Evolutionary conservation across 2,113 vertebrate genomes (phyloP), one percentile per base, ranked within the genome.

Genomic region (Vulpes ferrilata): DNA sequence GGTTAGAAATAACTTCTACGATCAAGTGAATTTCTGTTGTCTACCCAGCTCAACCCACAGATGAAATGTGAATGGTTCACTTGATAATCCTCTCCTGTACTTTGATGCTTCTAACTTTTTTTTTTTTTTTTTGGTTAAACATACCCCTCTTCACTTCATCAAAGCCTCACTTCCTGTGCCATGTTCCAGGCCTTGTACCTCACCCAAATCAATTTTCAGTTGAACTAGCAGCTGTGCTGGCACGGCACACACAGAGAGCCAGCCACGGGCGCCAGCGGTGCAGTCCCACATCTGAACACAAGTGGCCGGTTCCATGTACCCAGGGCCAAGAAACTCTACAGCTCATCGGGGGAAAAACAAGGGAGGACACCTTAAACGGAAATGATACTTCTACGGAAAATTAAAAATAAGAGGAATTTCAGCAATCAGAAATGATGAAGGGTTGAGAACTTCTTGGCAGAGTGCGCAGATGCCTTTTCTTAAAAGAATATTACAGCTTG

Each of bases 1-100:
- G 57, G 94, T 98, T 98, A 97, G 83, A 38, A 82, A 97, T 95
- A 71, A 15, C 67, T 98, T 96, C 92, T 96, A 90, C 76, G 62
- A 96, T 94, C 51, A 97, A 91, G 93, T 30, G 88, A 82, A 74
- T 64, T 83, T 89, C 87, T 93, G 59, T 48, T 97, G 96, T 93
- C 92, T 97, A 96, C 93, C 95, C 91, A 67, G 55, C 96, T 97
- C 95, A 93, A 93, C 96, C 78, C 74, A 93, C 30, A 30, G 48
- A 80, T 91, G 78, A 88, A 71, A 97, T 32, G 88, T n/a, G 69
- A 83, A 82, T 12, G 15, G 23, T 20, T 17, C 65, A 95, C 53
- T 71, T 95, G 53, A 92, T 55, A 73, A 74, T 92, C 94, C 23
- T 84, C 32, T 85, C 57, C 3, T 4, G 57, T 38, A 94, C 51